phyloP scores from a whole-genome alignment of 1,140 invertebrate species.

The Pseudomyrmex flavicornis region DNA sequence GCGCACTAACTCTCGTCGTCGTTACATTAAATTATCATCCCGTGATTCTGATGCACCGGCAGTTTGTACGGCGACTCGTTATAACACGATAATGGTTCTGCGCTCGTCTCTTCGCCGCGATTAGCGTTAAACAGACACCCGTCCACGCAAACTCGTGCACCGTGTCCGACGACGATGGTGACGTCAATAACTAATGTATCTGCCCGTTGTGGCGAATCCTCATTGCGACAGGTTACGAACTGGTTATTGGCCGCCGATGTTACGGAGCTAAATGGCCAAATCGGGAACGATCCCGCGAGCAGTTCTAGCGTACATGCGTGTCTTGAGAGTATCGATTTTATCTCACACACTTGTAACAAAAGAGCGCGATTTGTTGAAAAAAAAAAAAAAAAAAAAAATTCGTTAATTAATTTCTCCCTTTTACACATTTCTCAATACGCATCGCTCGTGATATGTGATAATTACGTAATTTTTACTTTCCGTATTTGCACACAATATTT shows the following conservation, averaged over 20 bases:
- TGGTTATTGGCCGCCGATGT: constrained; percentile 47
- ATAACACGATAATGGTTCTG: constrained; percentile 73
- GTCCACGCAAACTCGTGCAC: constrained; percentile 58
- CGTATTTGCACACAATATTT: too few species aligned
- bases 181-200: constrained; percentile 60
- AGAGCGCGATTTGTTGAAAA: too few species aligned
- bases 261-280: constrained; percentile 27
- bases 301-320: neutral
- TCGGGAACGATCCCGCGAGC: constrained; percentile 14
- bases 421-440: neutral
- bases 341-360: neutral
- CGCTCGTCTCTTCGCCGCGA: constrained; percentile 68
- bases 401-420: neutral
- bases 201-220: constrained; percentile 42
- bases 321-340: constrained; percentile 28
- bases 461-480: too few species aligned
- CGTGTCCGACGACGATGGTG: constrained; percentile 50
- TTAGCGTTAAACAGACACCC: constrained; percentile 62
- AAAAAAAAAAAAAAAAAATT: neutral
- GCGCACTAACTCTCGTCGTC: constrained; percentile 69
- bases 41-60: constrained; percentile 72
- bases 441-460: neutral
- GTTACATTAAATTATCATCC: constrained; percentile 76
- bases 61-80: constrained; percentile 73
- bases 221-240: constrained; percentile 56